phyloP scores from a whole-genome alignment of 2,888 invertebrate species.

The Amphipoea oculea region DNA sequence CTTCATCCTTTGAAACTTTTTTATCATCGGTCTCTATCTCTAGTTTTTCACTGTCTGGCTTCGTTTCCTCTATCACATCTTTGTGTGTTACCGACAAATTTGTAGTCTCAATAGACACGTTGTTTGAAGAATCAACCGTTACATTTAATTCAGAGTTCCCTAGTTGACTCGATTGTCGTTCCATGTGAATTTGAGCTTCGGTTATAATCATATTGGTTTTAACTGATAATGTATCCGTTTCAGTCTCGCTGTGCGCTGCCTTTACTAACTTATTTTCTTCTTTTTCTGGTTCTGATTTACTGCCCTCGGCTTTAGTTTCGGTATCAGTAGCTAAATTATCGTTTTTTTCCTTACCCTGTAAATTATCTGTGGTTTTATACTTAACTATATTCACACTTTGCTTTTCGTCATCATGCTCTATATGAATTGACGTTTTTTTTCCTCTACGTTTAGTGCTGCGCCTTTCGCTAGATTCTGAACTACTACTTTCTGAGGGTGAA shows the following conservation, averaged over 20 bases:
- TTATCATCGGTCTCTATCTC: conserved; percentile 54
- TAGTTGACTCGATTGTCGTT: conserved; percentile 84
- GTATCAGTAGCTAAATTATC: conserved; percentile 65
- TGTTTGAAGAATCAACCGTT: conserved; percentile 85
- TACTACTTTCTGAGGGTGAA: conserved; percentile 85
- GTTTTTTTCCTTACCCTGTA: conserved; percentile 69
- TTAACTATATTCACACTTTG: conserved; percentile 88
- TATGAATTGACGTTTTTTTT: conserved; percentile 88
- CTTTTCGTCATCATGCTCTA: conserved; percentile 84
- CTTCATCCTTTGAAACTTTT: conserved; percentile 42
- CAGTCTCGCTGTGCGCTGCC: conserved; percentile 84
- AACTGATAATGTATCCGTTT: conserved; percentile 87
- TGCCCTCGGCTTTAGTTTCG: conserved; percentile 65
- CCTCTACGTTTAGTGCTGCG: conserved; percentile 85
- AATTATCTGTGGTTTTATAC: conserved; percentile 78
- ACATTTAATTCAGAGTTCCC: conserved; percentile 86
- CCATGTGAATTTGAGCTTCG: conserved; percentile 89
- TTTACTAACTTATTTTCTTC: conserved; percentile 75
- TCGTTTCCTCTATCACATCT: conserved; percentile 75
- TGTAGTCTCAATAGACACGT: conserved; percentile 85
- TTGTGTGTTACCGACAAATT: conserved; percentile 84
- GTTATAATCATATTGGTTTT: conserved; percentile 89
- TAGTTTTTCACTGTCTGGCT: conserved; percentile 65
- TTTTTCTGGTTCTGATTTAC: conserved; percentile 76
- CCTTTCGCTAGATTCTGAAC: conserved; percentile 85